Percentiles rank a stretch among this genome's conserved stretches.
These are phyloP conservation scores for Leptinotarsa defecta DNA, from an alignment of 1,140 invertebrate species.

Conservation along the genomic window DNA sequence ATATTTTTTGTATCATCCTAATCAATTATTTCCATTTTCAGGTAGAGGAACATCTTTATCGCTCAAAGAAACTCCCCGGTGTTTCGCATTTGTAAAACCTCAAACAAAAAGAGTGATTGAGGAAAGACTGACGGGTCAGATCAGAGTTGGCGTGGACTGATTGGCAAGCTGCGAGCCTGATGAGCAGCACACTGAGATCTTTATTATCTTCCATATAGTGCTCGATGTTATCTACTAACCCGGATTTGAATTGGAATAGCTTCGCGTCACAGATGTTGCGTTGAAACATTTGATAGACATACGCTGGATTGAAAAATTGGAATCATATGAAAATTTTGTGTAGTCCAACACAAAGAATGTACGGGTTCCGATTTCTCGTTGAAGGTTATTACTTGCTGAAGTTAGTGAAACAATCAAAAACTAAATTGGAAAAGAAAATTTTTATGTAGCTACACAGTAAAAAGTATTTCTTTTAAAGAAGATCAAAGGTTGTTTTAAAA, in stretches of 20 bases:
- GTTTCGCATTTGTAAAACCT: slow-evolving; percentile 25
- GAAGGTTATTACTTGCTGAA: too few relatives aligned
- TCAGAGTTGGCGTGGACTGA: slow-evolving; percentile 45
- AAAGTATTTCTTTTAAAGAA: too few relatives aligned
- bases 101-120: slow-evolving; percentile 30
- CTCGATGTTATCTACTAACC: slow-evolving; percentile 13
- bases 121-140: slow-evolving; percentile 31
- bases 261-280: neutral
- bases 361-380: too few relatives aligned
- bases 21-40: slow-evolving; percentile 30
- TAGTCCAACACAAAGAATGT: too few relatives aligned
- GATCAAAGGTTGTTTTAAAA: too few relatives aligned
- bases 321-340: too few relatives aligned
- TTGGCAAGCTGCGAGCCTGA: slow-evolving; percentile 51
- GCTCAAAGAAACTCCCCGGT: slow-evolving; percentile 14
- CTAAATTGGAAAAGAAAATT: too few relatives aligned
- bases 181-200: slow-evolving; percentile 48
- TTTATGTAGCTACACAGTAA: too few relatives aligned
- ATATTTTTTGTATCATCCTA: slow-evolving; percentile 7
- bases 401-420: too few relatives aligned
- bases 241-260: slow-evolving; percentile 11
- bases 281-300: neutral
- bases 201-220: slow-evolving; percentile 41
- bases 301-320: too few relatives aligned
- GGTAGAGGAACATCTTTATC: slow-evolving; percentile 29